These are phyloP conservation scores for Prorops nasuta DNA, from an alignment of 1,140 invertebrate species.

Conservation along the genomic window DNA sequence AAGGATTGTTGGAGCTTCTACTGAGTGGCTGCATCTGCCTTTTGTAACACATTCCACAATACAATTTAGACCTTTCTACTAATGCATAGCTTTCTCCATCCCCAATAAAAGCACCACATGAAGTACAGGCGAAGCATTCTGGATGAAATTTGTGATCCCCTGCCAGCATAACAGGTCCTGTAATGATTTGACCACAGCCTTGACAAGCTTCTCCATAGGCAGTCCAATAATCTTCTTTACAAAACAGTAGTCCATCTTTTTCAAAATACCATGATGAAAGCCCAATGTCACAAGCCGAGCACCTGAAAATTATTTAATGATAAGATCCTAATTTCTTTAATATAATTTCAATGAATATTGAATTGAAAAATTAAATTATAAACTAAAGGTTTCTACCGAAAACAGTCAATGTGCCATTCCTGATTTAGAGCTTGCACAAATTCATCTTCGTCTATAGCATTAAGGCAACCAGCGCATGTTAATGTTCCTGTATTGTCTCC, in stretches of 20 bases:
- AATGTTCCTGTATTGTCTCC: constrained; percentile 40
- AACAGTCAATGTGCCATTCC: constrained; percentile 86
- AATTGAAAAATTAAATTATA: constrained; percentile 2
- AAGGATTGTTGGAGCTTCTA: constrained; percentile 59
- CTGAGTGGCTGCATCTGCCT: constrained; percentile 60
- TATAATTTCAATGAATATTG: neutral
- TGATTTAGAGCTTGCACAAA: constrained; percentile 76
- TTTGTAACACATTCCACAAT: constrained; percentile 65
- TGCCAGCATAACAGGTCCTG: constrained; percentile 91
- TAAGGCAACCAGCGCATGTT: constrained; percentile 72
- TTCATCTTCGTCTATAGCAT: constrained; percentile 70
- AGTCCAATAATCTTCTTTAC: constrained; percentile 84
- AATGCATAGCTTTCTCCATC: constrained; percentile 90
- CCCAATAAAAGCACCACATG: constrained; percentile 82
- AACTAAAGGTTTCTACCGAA: constrained; percentile 61
- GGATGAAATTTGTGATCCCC: constrained; percentile 94
- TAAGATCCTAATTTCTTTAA: neutral
- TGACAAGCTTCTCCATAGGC: constrained; percentile 88
- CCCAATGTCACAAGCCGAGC: constrained; percentile 80
- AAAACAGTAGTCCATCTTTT: constrained; percentile 85
- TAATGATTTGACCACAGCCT: constrained; percentile 82
- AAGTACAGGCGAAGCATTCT: constrained; percentile 87
- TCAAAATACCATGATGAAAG: constrained; percentile 93
- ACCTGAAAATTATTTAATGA: constrained; percentile 59
- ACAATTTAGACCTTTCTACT: constrained; percentile 83